Evolutionary conservation across 2,797 vertebrate genomes (phyloP).

Genomic region (Leptoclinus maculatus): DNA sequence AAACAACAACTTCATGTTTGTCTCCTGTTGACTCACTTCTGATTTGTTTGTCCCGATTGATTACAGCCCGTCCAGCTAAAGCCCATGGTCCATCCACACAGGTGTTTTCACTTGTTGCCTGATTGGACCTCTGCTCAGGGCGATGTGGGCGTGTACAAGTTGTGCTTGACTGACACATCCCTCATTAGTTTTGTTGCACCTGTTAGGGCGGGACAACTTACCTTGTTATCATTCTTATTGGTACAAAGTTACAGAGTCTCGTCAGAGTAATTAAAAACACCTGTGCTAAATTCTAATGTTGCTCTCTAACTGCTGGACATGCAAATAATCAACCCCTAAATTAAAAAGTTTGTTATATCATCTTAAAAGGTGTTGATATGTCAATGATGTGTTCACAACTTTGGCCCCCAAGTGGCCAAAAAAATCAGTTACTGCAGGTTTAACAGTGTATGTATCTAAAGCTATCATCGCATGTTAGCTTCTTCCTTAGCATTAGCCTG

Average conservation of each 20-base stretch:
- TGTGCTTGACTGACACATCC: not conserved
- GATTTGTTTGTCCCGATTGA: not conserved
- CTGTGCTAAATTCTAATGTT: not conserved
- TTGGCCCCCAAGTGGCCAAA: not conserved
- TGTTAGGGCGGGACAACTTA: not conserved
- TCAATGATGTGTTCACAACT: not conserved
- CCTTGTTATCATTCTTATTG: not conserved
- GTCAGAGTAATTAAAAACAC: not conserved
- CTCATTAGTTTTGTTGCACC: not conserved
- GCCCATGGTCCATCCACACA: not conserved
- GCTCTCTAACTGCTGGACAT: not conserved
- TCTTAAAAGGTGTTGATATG: not conserved
- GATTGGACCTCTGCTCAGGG: constrained; percentile 2
- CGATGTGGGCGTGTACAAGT: not conserved
- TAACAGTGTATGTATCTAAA: not conserved
- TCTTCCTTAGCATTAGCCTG: constrained; percentile 2
- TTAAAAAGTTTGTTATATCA: not conserved
- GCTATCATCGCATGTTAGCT: not conserved
- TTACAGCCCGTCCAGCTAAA: not conserved
- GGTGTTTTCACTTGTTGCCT: not conserved
- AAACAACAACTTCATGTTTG: not conserved
- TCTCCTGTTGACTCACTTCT: not conserved
- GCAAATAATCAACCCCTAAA: not conserved
- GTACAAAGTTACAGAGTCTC: not conserved
- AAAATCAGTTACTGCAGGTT: not conserved